These are phyloP conservation scores for Allolobophora icterica DNA, from an alignment of 2,888 invertebrate species.

Conservation along the genomic window DNA sequence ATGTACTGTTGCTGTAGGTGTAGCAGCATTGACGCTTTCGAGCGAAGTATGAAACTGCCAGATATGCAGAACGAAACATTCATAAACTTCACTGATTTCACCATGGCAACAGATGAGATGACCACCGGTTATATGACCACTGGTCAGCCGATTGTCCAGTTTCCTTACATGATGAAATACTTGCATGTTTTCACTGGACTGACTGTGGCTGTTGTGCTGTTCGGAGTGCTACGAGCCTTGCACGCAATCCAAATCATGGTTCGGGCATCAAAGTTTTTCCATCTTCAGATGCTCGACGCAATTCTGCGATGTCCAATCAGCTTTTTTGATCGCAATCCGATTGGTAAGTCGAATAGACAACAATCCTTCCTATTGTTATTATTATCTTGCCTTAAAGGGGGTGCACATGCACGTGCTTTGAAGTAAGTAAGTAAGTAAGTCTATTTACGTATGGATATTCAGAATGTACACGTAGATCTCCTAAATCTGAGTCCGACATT, in stretches of 20 bases:
- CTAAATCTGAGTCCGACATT: too few species aligned
- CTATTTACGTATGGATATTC: too few species aligned
- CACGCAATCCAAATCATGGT: slow-evolving; percentile 73
- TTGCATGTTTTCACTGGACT: slow-evolving; percentile 64
- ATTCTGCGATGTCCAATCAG: slow-evolving; percentile 81
- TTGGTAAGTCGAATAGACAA: slow-evolving; percentile 70
- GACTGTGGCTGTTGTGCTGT: slow-evolving; percentile 67
- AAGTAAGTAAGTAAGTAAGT: not conserved
- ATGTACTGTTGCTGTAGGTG: not conserved
- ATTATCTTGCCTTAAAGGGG: too few species aligned
- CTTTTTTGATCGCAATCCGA: slow-evolving; percentile 87
- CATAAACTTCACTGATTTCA: not conserved
- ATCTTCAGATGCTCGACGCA: slow-evolving; percentile 83
- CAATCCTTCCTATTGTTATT: not conserved
- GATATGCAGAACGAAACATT: not conserved
- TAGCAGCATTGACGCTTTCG: not conserved
- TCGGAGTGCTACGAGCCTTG: slow-evolving; percentile 74
- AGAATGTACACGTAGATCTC: too few species aligned
- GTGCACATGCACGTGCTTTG: not conserved
- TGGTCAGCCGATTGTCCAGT: not conserved
- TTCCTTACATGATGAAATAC: slow-evolving; percentile 53
- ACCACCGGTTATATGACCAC: not conserved
- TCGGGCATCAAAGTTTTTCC: slow-evolving; percentile 79
- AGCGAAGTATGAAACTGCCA: not conserved
- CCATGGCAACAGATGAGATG: not conserved